Evolutionary conservation across 1,140 invertebrate species (phyloP).

Genomic region (Trissolcus basalis): DNA sequence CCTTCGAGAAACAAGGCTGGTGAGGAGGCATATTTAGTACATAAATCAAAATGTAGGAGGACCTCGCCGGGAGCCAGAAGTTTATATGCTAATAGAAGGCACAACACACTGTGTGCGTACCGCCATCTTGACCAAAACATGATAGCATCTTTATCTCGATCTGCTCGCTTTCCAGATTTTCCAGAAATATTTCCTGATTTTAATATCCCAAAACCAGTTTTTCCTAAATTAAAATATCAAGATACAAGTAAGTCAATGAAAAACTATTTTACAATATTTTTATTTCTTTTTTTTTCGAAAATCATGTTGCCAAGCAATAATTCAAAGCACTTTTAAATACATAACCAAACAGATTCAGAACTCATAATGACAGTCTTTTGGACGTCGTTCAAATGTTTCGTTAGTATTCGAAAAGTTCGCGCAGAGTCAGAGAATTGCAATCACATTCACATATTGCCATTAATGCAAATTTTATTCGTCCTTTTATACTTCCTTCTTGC

Average conservation of each 20-base stretch:
- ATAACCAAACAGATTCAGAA: no score
- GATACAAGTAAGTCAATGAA: conserved; percentile 16
- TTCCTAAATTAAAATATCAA: no score
- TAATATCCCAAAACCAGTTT: conserved; percentile 64
- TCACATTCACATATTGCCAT: conserved; percentile 33
- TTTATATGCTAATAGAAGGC: conserved; percentile 76
- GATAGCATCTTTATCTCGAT: conserved; percentile 66
- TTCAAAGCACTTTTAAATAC: no score
- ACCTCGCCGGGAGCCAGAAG: conserved; percentile 68
- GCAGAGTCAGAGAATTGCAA: conserved; percentile 9
- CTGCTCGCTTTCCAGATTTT: conserved; percentile 48
- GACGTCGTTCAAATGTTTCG: conserved; percentile 42
- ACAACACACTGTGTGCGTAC: conserved; percentile 70
- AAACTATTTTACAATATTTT: no score
- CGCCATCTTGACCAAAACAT: conserved; percentile 70
- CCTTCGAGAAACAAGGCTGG: conserved; percentile 60
- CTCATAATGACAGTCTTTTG: conserved; percentile 18
- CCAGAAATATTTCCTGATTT: conserved; percentile 64
- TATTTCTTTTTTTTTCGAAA: background rate
- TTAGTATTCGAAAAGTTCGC: conserved; percentile 10
- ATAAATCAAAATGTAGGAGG: conserved; percentile 74
- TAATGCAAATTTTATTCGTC: conserved; percentile 22
- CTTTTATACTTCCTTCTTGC: background rate
- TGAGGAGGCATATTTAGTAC: conserved; percentile 74
- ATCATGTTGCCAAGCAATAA: conserved; percentile 16